Percentiles rank a stretch among this genome's conserved stretches.
These are phyloP conservation scores for Sebastes diploproa DNA, from an alignment of 2,797 vertebrate genomes.

Conservation along the genomic window DNA sequence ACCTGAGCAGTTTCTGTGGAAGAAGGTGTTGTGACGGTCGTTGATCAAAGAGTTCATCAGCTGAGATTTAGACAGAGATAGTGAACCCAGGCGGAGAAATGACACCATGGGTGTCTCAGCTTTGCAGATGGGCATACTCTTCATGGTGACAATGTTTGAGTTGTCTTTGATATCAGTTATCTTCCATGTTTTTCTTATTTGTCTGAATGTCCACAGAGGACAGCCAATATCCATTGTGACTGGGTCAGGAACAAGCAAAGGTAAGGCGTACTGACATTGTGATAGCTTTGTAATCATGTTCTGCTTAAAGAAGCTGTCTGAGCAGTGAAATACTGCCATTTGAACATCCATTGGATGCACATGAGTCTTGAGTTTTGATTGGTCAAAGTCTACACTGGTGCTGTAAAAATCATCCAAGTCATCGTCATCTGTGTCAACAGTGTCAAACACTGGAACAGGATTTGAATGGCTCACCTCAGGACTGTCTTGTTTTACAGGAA, in stretches of 20 bases:
- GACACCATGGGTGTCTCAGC: constrained; percentile 74
- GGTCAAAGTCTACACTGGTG: fast-evolving
- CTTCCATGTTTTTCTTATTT: constrained; percentile 74
- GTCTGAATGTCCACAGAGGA: constrained; percentile 75
- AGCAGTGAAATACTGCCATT: constrained; percentile 80
- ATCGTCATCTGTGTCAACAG: no score
- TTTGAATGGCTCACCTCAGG: neutral
- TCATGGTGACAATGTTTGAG: constrained; percentile 13
- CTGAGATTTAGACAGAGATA: constrained; percentile 77
- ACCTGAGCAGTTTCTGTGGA: constrained; percentile 67
- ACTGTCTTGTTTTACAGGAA: constrained; percentile 34
- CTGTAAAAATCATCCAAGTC: no score
- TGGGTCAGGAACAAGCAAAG: constrained; percentile 79
- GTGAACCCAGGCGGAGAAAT: constrained; percentile 77
- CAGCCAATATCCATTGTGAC: constrained; percentile 64
- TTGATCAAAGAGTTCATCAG: constrained; percentile 70
- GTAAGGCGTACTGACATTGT: constrained; percentile 81
- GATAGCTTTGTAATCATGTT: constrained; percentile 73
- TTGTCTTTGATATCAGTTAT: neutral
- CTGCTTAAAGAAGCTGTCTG: constrained; percentile 79
- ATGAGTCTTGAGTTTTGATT: neutral
- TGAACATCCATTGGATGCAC: constrained; percentile 83
- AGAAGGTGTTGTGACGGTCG: constrained; percentile 69
- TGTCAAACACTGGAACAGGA: no score
- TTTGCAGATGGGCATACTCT: constrained; percentile 57